Base-by-base conservation (phyloP, 1,140 invertebrate species). In the Drosophila mayri region DNA sequence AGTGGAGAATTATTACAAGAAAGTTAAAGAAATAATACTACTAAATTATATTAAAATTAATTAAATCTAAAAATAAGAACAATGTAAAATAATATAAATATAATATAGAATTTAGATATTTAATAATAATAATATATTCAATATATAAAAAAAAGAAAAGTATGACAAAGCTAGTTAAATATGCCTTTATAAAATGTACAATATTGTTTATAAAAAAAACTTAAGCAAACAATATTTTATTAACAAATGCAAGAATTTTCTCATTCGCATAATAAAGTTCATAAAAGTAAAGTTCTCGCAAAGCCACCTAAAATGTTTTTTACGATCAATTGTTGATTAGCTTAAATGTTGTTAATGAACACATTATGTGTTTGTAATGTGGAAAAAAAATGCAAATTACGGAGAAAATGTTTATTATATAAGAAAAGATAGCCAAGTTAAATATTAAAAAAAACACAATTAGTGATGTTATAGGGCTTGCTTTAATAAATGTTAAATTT, bases 261-360 rank as follows among this genome's bases (percentile, higher is more conserved):
- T 28, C 46, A 41, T n/a, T 47, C 35, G 8, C 43, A 67, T n/a
- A 35, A 25, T 28, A 41, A 49, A 9, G 3, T 12, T 25, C 4
- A 9, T 67, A 65, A 35, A 41, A 25, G 16, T 28, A 12, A 2
- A 65, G 62, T 68, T 68, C 44, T 50, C 2, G 14, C 30, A 28
- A 25, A 65, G 9, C 11, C 5, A 30, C n/a, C 40, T 37, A 30
- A 66, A 32, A 40, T 1, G 12, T 7, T 20, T 20, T 20, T 43
- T n/a, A 68, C 20, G 12, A 46, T 30, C 30, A 67, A 18, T 70
- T 54, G 22, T 66, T 22, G 32, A 41, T 41, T 6, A 4, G 20
- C 18, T 16, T 41, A 41, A 66, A 14, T 66, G 62, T n/a, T 50
- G 9, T 38, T 50, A 28, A 32, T 61, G 14, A 32, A 7, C 16